A percentile compares a stretch with the other conserved stretches of the same genome.
phyloP scores from a whole-genome alignment of 2,888 invertebrate genomes.

The Alsophila aescularia region DNA sequence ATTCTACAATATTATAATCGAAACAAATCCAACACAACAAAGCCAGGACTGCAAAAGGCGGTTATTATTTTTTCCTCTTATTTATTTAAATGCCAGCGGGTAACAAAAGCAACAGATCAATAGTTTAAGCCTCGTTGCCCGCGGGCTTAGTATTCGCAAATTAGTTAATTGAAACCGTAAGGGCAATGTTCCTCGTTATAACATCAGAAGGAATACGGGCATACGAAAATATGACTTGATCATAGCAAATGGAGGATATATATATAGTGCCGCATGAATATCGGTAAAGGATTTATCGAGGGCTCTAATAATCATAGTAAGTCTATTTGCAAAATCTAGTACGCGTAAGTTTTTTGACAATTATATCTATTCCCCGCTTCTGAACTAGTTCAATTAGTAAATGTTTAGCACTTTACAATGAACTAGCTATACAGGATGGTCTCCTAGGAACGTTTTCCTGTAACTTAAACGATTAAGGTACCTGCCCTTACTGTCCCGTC shows the following conservation, averaged over 20 bases:
- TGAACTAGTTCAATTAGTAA: no score
- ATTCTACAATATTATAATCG: background rate
- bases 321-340: no score
- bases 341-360: slow-evolving; percentile 8
- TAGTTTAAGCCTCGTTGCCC: slow-evolving; percentile 15
- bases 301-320: no score
- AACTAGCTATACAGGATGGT: no score
- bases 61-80: background rate
- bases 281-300: slow-evolving; percentile 16
- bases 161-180: slow-evolving; percentile 16
- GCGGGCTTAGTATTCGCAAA: slow-evolving; percentile 6
- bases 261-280: slow-evolving; percentile 8
- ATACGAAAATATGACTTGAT: slow-evolving; percentile 21
- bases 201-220: slow-evolving; percentile 1
- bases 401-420: no score
- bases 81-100: background rate
- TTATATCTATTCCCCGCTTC: no score
- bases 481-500: no score
- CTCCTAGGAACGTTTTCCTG: no score
- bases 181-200: background rate
- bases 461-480: no score
- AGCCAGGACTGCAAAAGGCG: background rate
- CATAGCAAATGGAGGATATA: slow-evolving; percentile 15
- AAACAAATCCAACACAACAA: no score
- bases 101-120: slow-evolving; percentile 7